phyloP scores from a whole-genome alignment of 2,113 vertebrate genomes.

The Engraulis encrasicolus region DNA sequence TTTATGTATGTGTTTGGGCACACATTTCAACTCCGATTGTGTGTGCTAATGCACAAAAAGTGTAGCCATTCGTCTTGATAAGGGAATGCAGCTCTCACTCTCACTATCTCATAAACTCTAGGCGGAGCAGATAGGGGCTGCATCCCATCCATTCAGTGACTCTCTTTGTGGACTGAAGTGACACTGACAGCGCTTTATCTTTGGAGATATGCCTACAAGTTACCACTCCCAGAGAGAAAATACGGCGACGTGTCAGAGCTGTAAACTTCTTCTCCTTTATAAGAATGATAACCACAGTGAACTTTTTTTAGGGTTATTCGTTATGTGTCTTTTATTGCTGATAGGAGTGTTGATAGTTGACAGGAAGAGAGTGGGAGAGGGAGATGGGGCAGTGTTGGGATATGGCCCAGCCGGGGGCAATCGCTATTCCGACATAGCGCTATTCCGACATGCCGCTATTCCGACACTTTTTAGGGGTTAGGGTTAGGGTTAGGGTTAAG shows the following conservation, averaged over 20 bases:
- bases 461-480: too few species aligned
- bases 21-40: background rate
- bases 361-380: too few species aligned
- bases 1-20: background rate
- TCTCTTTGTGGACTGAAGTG: background rate
- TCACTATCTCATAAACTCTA: slow-evolving; percentile 1
- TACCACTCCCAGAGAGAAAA: background rate
- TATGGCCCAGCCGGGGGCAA: too few species aligned
- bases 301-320: too few species aligned
- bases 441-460: too few species aligned
- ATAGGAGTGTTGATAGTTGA: too few species aligned
- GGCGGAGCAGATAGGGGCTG: background rate
- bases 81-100: background rate
- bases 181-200: background rate
- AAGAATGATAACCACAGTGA: background rate
- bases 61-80: slow-evolving; percentile 1
- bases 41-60: background rate
- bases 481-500: too few species aligned
- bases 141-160: slow-evolving; percentile 3
- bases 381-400: too few species aligned
- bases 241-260: background rate
- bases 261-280: background rate
- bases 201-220: background rate
- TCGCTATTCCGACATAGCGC: too few species aligned
- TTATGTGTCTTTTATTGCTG: too few species aligned